Evolutionary conservation across 2,797 vertebrate species (phyloP).

Genomic region (Schizopygopsis malacanthus): DNA sequence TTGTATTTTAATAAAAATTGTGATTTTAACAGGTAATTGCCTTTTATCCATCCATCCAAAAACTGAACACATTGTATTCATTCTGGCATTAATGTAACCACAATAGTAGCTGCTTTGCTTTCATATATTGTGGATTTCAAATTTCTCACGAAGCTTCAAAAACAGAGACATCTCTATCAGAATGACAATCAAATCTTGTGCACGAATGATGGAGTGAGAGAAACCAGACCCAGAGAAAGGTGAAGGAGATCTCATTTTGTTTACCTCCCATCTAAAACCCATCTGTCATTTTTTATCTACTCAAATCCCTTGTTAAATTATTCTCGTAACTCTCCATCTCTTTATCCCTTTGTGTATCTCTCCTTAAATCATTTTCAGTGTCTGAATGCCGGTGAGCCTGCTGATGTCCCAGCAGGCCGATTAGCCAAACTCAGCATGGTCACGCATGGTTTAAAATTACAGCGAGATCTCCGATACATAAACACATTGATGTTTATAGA

Average conservation of each 20-base stretch:
- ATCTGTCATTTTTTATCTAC: conserved; percentile 58
- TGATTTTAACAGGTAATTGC: neutral
- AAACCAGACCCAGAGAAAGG: neutral
- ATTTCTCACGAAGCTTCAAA: neutral
- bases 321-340: conserved; percentile 21
- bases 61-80: neutral
- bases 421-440: conserved; percentile 15
- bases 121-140: neutral
- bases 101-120: conserved; percentile 8
- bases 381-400: neutral
- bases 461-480: neutral
- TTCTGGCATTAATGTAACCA: neutral
- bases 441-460: conserved; percentile 16
- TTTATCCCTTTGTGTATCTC: neutral
- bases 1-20: neutral
- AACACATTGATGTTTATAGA: conserved; percentile 30
- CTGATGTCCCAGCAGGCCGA: neutral
- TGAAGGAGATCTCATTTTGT: conserved; percentile 55
- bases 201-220: neutral
- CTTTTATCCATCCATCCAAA: neutral
- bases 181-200: conserved; percentile 35
- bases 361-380: neutral
- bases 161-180: conserved; percentile 40
- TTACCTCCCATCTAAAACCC: conserved; percentile 62
- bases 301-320: conserved; percentile 47